Base-by-base conservation (phyloP, 2,113 vertebrate species). In the Rhinogobius similis region DNA sequence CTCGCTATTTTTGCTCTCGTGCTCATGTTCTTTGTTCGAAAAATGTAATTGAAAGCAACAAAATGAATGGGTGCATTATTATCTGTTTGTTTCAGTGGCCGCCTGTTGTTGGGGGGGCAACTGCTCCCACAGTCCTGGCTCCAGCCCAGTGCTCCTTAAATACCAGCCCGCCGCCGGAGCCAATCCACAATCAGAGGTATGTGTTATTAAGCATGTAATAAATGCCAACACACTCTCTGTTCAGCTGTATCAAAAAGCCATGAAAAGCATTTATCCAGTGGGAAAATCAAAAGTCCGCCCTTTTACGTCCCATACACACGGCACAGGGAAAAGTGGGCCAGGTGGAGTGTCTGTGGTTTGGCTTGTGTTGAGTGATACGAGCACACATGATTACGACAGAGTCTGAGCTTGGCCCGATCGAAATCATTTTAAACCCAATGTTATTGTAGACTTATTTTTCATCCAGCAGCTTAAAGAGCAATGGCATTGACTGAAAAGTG, bases 181-280 rank as follows among this genome's bases (percentile, higher is more conserved):
- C 58, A 24, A 59, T 59, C 26, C 56, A 59, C 27, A 59, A 5
- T 27, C 56, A 38, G 32, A 38, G 29, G 58, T 61, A 61, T 61
- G 58, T n/a, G 18, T 12, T 12, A 61, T 61, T 61, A 61, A 61
- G 58, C 58, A 38, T 5, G 10, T 36, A 61, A 61, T 61, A 61
- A 61, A 61, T 61, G 27, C 58, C 58, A 61, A 9, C 27, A 9
- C 29, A 10, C 58, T n/a, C 58, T 10, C 27, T 32, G 18, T 61
- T 36, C 36, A 61, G 16, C 29, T 20, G 16, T 36, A 36, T 61
- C 58, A 61, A 61, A 61, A 61, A 21, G 58, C 10, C 29, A 61
- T 61, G 2, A 61, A 14, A 61, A 61, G 18, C 1, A 61, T 61
- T 61, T 61, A 61, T 61, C 29, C 18, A 21, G 7, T 5, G 3